These are phyloP conservation scores for Phortica magna DNA, from an alignment of 2,888 invertebrate genomes.

Conservation along the genomic window DNA sequence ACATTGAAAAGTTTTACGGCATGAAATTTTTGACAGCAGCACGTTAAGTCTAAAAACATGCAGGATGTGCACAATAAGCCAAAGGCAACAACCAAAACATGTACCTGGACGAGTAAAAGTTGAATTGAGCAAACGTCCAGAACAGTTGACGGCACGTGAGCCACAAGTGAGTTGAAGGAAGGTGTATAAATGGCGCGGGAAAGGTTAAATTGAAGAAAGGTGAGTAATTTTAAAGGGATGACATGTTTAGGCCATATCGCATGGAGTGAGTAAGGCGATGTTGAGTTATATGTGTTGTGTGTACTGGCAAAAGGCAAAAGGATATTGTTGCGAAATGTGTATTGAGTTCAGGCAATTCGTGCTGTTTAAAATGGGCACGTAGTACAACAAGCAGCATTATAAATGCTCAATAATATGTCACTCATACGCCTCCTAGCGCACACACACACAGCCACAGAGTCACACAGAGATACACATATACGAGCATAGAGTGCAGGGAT, in stretches of 20 bases:
- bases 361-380: conserved; percentile 37
- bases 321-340: too few species aligned
- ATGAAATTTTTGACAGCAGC: neutral
- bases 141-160: neutral
- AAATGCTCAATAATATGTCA: conserved; percentile 66
- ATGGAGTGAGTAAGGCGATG: too few species aligned
- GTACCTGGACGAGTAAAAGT: neutral
- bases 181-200: neutral
- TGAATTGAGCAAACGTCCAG: neutral
- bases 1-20: conserved; percentile 1
- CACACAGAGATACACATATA: too few species aligned
- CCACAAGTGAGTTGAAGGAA: neutral
- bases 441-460: conserved; percentile 16
- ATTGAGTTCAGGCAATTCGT: neutral
- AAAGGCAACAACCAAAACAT: neutral
- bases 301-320: too few species aligned
- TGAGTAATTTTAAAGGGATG: neutral
- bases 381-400: conserved; percentile 49
- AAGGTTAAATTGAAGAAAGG: neutral
- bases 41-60: neutral
- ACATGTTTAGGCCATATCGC: too few species aligned
- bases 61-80: conserved; percentile 23
- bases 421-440: conserved; percentile 60
- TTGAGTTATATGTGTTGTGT: too few species aligned
- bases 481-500: neutral